Percentiles rank a stretch among this genome's conserved stretches.
phyloP scores from a whole-genome alignment of 2,888 invertebrate species.

The Matsumyia berberina region DNA sequence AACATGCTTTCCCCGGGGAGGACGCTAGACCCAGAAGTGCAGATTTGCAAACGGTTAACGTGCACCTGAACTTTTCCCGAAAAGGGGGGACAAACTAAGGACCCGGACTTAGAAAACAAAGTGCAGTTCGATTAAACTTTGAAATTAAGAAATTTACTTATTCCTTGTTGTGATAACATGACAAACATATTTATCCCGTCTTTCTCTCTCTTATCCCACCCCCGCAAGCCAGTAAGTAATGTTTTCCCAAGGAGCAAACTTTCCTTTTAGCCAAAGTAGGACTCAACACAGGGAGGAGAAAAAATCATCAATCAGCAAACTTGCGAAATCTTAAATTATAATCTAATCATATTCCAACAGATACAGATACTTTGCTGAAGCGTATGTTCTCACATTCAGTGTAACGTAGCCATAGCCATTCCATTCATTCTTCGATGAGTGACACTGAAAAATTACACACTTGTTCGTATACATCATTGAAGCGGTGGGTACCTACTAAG shows the following conservation, averaged over 20 bases:
- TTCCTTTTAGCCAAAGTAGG: constrained; percentile 30
- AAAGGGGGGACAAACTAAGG: constrained; percentile 4
- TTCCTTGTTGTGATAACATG: constrained; percentile 51
- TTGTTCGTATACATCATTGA: background rate
- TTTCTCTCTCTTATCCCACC: no score
- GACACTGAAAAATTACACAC: constrained; percentile 59
- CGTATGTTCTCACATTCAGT: background rate
- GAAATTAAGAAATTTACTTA: constrained; percentile 70
- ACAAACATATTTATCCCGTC: constrained; percentile 24
- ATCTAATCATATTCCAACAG: constrained; percentile 38
- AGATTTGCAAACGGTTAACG: constrained; percentile 39
- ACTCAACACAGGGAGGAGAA: background rate
- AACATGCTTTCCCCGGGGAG: background rate
- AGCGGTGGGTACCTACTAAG: constrained; percentile 6
- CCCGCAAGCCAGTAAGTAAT: background rate
- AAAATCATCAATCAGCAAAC: constrained; percentile 51
- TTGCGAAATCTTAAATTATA: constrained; percentile 48
- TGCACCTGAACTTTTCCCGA: constrained; percentile 6
- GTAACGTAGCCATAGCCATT: background rate
- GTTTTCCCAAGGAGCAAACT: constrained; percentile 22
- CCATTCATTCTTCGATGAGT: constrained; percentile 39
- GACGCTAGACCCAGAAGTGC: constrained; percentile 18
- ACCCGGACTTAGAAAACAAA: background rate
- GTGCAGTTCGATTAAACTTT: constrained; percentile 61
- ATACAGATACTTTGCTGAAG: constrained; percentile 11